phyloP scores from a whole-genome alignment of 2,113 vertebrate species.

The Solenodon paradoxus region DNA sequence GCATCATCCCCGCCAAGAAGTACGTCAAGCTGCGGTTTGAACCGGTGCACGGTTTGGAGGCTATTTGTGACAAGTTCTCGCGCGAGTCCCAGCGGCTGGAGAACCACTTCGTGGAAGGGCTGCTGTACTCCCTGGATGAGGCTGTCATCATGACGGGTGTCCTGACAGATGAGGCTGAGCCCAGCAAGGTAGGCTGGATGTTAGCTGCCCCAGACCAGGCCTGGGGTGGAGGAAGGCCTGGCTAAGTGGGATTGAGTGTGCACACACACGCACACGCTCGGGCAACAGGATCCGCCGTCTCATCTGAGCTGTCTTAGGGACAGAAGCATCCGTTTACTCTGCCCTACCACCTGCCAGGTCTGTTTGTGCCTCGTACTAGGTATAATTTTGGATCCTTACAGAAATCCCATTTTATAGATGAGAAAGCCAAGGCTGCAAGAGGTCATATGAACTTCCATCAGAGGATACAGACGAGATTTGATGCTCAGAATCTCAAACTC shows the following conservation, averaged over 20 bases:
- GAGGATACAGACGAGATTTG: neutral
- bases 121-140: conserved; percentile 91
- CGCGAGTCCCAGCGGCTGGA: conserved; percentile 88
- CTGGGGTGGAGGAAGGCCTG: accelerated
- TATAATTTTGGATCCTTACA: neutral
- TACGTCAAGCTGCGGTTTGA: conserved; percentile 91
- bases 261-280: no score
- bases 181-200: conserved; percentile 85
- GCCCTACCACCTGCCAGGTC: neutral
- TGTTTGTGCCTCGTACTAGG: neutral
- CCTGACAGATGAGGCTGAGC: conserved; percentile 91
- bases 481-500: neutral
- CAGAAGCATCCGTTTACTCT: neutral
- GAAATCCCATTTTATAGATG: neutral
- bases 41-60: conserved; percentile 90
- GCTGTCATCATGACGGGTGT: conserved; percentile 97
- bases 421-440: neutral
- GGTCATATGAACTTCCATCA: neutral
- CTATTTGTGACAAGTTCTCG: conserved; percentile 91
- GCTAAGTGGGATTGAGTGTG: neutral
- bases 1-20: conserved; percentile 93
- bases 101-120: conserved; percentile 95
- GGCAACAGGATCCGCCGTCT: neutral
- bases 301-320: neutral
- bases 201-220: accelerated